Evolutionary conservation across 2,888 invertebrate genomes (phyloP).

Genomic region (Plebejus argus): DNA sequence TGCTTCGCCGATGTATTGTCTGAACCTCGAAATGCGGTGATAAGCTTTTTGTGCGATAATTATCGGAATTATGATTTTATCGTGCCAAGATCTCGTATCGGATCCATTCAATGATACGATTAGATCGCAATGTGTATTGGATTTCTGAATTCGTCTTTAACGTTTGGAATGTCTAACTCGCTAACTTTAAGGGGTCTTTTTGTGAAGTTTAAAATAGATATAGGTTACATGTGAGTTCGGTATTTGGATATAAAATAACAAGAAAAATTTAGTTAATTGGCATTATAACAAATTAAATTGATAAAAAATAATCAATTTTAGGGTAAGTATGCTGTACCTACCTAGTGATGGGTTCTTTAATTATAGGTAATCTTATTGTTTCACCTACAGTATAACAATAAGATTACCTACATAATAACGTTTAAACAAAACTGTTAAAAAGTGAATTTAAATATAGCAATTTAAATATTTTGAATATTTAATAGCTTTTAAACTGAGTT

Average conservation of each 20-base stretch:
- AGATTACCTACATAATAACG: no score
- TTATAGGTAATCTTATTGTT: no score
- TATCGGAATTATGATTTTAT: constrained; percentile 18
- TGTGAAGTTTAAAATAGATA: no score
- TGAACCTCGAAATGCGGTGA: constrained; percentile 38
- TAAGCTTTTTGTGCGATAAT: constrained; percentile 7
- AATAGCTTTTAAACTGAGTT: not conserved
- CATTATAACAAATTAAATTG: no score
- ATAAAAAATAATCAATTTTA: no score
- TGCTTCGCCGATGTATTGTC: constrained; percentile 51
- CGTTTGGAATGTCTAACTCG: not conserved
- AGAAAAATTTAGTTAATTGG: no score
- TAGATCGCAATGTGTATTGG: not conserved
- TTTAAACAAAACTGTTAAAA: not conserved
- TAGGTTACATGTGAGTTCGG: no score
- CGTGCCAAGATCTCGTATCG: constrained; percentile 1
- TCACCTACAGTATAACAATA: no score
- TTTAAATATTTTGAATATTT: constrained; percentile 5
- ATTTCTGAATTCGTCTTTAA: not conserved
- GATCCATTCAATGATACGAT: not conserved
- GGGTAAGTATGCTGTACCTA: no score
- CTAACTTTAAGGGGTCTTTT: not conserved
- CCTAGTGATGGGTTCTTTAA: no score
- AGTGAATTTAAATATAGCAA: not conserved
- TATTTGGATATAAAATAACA: no score